Conservation (phyloP, 1,140 invertebrate genomes). For the Ceratina japonica region DNA sequence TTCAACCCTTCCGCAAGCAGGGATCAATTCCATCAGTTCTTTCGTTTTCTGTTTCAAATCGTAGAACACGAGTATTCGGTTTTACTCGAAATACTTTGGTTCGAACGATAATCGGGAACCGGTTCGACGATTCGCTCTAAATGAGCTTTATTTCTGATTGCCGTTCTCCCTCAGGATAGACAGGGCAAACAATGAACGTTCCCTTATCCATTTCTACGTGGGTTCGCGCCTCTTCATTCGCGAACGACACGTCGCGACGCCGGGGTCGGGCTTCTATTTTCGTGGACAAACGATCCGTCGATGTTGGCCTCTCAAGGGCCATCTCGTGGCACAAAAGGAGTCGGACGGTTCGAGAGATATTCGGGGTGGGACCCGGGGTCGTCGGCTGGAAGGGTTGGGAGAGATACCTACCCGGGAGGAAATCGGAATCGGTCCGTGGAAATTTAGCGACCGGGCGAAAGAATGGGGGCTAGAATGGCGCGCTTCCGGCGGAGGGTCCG, state of each 20-base stretch:
- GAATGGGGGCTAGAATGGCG: neutral
- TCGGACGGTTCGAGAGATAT: slow-evolving; percentile 24
- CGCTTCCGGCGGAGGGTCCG: neutral
- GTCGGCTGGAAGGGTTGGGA: neutral
- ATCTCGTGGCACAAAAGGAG: slow-evolving; percentile 30
- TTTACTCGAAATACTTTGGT: too few relatives aligned
- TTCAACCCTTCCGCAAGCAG: neutral
- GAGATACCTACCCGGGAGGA: neutral
- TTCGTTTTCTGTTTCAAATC: neutral
- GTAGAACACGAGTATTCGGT: too few relatives aligned
- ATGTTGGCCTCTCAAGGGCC: slow-evolving; percentile 30
- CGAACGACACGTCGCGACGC: neutral
- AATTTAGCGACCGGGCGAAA: neutral
- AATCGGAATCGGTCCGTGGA: neutral
- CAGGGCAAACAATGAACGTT: neutral
- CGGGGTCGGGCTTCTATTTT: slow-evolving; percentile 46
- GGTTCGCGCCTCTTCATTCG: neutral
- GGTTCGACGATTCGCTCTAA: neutral
- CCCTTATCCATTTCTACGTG: neutral
- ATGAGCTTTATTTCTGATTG: slow-evolving; percentile 1
- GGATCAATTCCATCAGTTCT: neutral
- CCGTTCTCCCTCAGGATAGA: neutral
- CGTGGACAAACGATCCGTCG: slow-evolving; percentile 43
- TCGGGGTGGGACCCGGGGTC: neutral
- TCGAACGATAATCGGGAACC: neutral